Conservation (phyloP, 2,113 vertebrate species). For the Electrona antarctica region DNA sequence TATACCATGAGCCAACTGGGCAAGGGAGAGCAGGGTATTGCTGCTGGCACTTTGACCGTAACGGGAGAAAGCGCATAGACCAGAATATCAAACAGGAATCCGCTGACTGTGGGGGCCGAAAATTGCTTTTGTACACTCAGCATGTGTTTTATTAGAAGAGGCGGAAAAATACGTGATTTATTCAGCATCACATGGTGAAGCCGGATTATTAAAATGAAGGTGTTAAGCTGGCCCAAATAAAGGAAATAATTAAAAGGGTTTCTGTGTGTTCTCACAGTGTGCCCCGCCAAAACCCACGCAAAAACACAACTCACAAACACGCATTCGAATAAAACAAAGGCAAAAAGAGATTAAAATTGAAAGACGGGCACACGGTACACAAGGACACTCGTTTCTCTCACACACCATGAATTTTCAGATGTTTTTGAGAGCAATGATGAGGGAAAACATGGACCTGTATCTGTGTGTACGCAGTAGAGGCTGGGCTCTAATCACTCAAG, state of each 20-base stretch:
- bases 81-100: constrained; percentile 1
- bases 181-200: constrained; percentile 7
- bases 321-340: neutral
- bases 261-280: neutral
- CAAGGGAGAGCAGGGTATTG: constrained; percentile 36
- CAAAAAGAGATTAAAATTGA: no score
- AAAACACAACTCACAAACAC: neutral
- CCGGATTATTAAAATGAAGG: neutral
- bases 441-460: neutral
- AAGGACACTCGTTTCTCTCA: constrained; percentile 4
- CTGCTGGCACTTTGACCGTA: constrained; percentile 41
- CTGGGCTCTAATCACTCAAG: constrained; percentile 12
- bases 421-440: constrained; percentile 34
- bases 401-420: constrained; percentile 6
- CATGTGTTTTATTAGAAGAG: constrained; percentile 6
- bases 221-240: neutral
- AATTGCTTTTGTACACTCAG: constrained; percentile 18
- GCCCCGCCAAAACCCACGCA: constrained; percentile 4
- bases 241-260: neutral
- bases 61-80: constrained; percentile 35
- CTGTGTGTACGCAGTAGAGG: constrained; percentile 1
- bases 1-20: constrained; percentile 25
- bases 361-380: neutral
- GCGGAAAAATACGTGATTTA: neutral
- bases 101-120: neutral